Base-by-base conservation (phyloP, 2,797 vertebrate genomes). In the Chelidonichthys spinosus region DNA sequence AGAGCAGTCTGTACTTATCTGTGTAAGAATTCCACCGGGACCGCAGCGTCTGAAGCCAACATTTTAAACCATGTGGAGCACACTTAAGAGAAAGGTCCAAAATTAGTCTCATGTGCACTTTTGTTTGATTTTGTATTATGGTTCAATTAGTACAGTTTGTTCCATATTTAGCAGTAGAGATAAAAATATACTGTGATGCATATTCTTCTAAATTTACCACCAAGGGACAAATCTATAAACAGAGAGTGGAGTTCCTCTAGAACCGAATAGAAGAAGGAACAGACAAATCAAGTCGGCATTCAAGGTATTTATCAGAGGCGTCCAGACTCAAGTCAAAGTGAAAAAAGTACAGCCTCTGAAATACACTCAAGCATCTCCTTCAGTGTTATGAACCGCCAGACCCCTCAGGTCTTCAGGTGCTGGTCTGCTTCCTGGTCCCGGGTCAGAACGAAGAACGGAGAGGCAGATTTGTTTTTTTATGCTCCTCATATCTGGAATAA, bases 1-100 rank as follows among this genome's bases (percentile, higher is more conserved):
- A 91, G 79, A 88, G 83, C 85, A 74, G 83, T 83, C 87, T 89
- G 81, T 86, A 83, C 90, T 91, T 92, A 91, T 92, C 92, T 90
- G 50, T 52, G 79, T 78, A 78, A 86, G 78, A 92, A 89, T 89
- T 89, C 88, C 82, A 69, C 84, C 32, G 56, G 56, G 39, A 82
- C 64, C 32, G 72, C 52, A 18, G 46, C 8, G 39, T 82, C 81
- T 83, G 46, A 81, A 73, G 56, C 50, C 62, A 50, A 18, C 58
- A 54, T 72, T 89, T 69, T 56, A 14, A 87, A 82, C 75, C 69
- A 79, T 59, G 42, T 25, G 18, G 37, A 52, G 36, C 37, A 83
- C 35, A 69, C 61, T 32, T 42, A 73, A 69, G 2, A 62, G 76
- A 75, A 77, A 75, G 9, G 4, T 79, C 73, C 72, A 79, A 72